Conservation (phyloP, 2,888 invertebrate species). For the Melinaea marsaeus region DNA sequence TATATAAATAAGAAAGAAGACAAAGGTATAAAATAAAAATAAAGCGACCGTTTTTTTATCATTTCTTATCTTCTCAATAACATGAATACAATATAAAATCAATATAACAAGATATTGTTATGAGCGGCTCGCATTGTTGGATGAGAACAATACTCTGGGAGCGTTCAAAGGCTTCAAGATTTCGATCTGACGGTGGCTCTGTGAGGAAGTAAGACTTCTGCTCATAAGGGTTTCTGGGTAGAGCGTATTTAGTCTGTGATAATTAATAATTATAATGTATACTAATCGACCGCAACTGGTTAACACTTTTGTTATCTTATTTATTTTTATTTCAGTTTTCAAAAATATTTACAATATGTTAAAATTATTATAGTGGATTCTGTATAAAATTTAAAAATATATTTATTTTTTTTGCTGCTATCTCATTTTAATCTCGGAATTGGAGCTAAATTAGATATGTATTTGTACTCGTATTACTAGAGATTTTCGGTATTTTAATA, state of each 20-base stretch:
- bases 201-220: conserved; percentile 28
- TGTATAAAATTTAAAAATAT: too few relatives aligned
- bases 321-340: too few relatives aligned
- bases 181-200: conserved; percentile 30
- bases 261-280: too few relatives aligned
- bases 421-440: too few relatives aligned
- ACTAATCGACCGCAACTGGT: too few relatives aligned
- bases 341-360: too few relatives aligned
- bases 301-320: too few relatives aligned
- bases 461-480: too few relatives aligned
- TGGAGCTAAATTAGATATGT: too few relatives aligned
- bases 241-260: not conserved
- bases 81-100: conserved; percentile 29
- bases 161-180: conserved; percentile 30
- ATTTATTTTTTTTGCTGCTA: too few relatives aligned
- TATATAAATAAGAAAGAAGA: not conserved
- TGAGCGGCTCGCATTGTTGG: conserved; percentile 31
- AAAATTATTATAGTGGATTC: too few relatives aligned
- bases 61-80: conserved; percentile 21
- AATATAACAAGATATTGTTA: conserved; percentile 34
- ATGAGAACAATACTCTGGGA: conserved; percentile 30
- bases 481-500: too few relatives aligned
- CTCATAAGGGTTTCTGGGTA: conserved; percentile 23
- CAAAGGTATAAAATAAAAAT: not conserved
- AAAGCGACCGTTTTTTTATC: conserved; percentile 9